Base-by-base conservation (phyloP, 1,140 invertebrate genomes). In the Drosophila serrata region DNA sequence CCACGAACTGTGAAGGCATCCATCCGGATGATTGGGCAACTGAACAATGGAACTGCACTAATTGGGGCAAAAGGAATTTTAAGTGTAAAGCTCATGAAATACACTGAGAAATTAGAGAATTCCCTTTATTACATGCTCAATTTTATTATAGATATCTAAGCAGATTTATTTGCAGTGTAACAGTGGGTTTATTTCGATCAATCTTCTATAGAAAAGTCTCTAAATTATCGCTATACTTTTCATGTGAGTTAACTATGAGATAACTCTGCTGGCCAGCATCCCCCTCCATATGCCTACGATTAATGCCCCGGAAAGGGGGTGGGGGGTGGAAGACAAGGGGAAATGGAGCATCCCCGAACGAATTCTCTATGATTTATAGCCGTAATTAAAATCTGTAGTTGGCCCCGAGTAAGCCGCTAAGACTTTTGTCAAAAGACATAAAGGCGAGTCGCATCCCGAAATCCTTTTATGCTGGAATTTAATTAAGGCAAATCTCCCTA, bases 391-490 rank as follows among this genome's bases (percentile, higher is more conserved):
- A 88, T 88, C 82, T 79, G 75, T 75, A 64, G 45, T 31, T 55
- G 57, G 31, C 56, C 58, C 57, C 19, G 27, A 72, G 72, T 87
- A 87, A 87, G 70, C 79, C 82, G 82, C 78, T 79, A 87, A 87
- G 79, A 62, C 84, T 87, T 87, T 82, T 87, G 79, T 88, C 79
- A 87, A 87, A 87, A 87, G 75, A 77, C 67, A 79, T 82, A 86
- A 82, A 82, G 78, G 75, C 53, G 45, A 12, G 5, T 29, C 19
- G n/a, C n/a, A 19, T 43, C 1, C 46, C 19, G 9, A 87, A 84
- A 88, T 88, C 84, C 84, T 88, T 87, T 87, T 84, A 88, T 88
- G 61, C 72, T 37, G 73, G 70, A 88, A 87, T 87, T 87, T 87
- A 87, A 87, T 87, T 87, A 87, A 82, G 60, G 59, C 84, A 88